Conservation (phyloP, 2,888 invertebrate genomes). For the Melanotus villosus region DNA sequence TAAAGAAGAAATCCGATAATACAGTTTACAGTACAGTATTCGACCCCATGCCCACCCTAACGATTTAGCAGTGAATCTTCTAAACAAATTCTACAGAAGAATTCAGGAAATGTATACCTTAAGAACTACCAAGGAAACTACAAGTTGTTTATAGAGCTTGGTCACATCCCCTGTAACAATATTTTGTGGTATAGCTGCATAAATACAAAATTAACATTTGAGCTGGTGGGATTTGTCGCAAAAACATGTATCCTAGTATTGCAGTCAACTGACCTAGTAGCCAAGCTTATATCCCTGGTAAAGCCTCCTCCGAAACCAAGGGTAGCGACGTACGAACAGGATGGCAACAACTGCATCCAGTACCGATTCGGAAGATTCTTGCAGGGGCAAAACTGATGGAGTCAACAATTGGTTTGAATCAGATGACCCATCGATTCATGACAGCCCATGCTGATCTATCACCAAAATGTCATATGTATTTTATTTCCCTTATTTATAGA, state of each 20-base stretch:
- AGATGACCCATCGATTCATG: background rate
- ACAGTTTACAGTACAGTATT: no score
- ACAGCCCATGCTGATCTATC: background rate
- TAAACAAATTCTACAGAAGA: background rate
- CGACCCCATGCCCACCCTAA: no score
- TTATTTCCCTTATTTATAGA: background rate
- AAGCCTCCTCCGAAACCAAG: background rate
- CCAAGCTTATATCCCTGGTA: background rate
- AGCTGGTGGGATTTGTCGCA: conserved; percentile 1
- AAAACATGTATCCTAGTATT: no score
- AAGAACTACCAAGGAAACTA: background rate
- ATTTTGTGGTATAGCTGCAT: conserved; percentile 8
- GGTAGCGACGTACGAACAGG: background rate
- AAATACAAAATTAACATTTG: background rate
- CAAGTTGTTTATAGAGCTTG: background rate
- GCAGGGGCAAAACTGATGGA: background rate
- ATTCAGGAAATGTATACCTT: background rate
- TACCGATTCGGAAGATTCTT: conserved; percentile 2
- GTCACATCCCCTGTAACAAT: background rate
- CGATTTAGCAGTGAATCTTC: no score
- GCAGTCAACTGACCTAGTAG: background rate
- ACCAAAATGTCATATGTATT: background rate
- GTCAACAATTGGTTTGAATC: background rate
- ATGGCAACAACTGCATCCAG: background rate
- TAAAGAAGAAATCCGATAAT: no score